phyloP scores from a whole-genome alignment of 2,888 invertebrate species.

The Elysia crispata region DNA sequence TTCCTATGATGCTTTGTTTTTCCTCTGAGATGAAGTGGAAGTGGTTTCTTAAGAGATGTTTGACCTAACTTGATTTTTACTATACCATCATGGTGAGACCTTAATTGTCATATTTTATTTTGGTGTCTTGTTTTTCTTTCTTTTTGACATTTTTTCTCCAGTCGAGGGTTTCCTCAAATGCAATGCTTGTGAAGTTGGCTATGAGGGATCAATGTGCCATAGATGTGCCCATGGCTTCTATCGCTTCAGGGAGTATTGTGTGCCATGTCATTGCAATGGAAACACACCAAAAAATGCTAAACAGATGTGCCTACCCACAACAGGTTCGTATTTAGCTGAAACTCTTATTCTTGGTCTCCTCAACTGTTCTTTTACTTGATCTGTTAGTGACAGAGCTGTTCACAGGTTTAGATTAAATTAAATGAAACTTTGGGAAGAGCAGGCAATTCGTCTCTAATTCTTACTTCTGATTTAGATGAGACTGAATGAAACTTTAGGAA shows the following conservation, averaged over 20 bases:
- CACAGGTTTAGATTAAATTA: too few relatives aligned
- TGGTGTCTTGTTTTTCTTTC: not conserved
- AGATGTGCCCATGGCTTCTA: conserved; percentile 67
- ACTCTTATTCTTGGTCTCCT: too few relatives aligned
- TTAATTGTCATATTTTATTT: not conserved
- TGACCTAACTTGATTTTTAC: too few relatives aligned
- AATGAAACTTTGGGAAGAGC: too few relatives aligned
- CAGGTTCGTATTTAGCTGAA: conserved; percentile 61
- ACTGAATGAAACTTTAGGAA: too few relatives aligned
- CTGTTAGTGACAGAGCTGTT: too few relatives aligned
- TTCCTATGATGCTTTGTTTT: not conserved
- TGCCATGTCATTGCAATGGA: conserved; percentile 60
- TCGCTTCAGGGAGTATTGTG: conserved; percentile 56
- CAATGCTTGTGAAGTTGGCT: conserved; percentile 60
- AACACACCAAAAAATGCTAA: conserved; percentile 52
- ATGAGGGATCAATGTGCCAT: conserved; percentile 67
- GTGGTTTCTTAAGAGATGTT: too few relatives aligned
- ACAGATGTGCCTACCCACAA: conserved; percentile 58
- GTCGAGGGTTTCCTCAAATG: conserved; percentile 65
- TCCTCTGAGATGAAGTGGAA: too few relatives aligned
- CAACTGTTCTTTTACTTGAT: too few relatives aligned
- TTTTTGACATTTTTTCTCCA: conserved; percentile 41
- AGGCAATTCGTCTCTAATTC: too few relatives aligned
- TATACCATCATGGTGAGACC: too few relatives aligned
- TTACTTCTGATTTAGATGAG: too few relatives aligned